phyloP scores from a whole-genome alignment of 2,888 invertebrate genomes.

The Mystacides longicornis region DNA sequence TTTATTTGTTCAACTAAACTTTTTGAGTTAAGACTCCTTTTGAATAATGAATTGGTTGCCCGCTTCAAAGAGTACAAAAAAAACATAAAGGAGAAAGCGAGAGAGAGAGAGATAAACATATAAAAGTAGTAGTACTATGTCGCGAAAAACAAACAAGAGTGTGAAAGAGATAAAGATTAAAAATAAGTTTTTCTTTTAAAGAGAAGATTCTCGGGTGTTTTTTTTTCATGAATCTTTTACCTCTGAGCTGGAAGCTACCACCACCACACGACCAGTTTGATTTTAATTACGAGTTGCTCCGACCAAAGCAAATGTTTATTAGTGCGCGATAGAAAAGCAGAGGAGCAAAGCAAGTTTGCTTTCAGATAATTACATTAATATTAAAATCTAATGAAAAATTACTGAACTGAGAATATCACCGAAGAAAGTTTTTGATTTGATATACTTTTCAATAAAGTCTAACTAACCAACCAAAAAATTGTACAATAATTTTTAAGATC shows the following conservation, averaged over 20 bases:
- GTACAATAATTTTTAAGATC: too few relatives aligned
- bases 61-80: neutral
- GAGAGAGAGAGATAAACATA: neutral
- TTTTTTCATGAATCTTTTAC: neutral
- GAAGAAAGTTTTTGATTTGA: too few relatives aligned
- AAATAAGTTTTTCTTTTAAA: neutral
- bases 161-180: neutral
- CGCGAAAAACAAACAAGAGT: neutral
- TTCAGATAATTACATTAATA: too few relatives aligned
- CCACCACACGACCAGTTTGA: neutral
- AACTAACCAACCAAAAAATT: too few relatives aligned
- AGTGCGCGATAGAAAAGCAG: too few relatives aligned
- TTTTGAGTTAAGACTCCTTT: neutral
- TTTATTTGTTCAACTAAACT: constrained; percentile 2
- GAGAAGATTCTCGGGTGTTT: neutral
- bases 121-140: neutral
- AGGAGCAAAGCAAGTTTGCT: too few relatives aligned
- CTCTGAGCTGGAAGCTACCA: too few relatives aligned
- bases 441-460: too few relatives aligned
- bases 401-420: too few relatives aligned
- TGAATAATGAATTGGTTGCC: constrained; percentile 2
- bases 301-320: too few relatives aligned
- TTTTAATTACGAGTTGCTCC: neutral
- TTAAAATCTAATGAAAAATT: too few relatives aligned
- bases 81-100: neutral